These are phyloP conservation scores for Drosophila jambulina DNA, from an alignment of 1,140 invertebrate species.

Conservation along the genomic window DNA sequence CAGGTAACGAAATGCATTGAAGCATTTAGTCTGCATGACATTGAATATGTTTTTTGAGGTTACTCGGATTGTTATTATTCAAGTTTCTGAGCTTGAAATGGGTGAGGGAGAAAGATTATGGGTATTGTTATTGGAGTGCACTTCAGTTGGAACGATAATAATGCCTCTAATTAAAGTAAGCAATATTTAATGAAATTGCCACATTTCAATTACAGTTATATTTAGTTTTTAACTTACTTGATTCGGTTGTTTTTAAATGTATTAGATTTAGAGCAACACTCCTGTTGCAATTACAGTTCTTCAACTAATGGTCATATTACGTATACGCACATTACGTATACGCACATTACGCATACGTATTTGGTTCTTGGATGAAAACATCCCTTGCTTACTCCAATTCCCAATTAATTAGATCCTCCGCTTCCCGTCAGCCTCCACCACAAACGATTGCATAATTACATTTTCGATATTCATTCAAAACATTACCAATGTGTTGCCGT, in stretches of 20 bases:
- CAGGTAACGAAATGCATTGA: constrained; percentile 35
- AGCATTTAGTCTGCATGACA: constrained; percentile 32
- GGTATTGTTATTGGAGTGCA: background rate
- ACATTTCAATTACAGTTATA: too few species aligned
- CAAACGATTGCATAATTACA: background rate
- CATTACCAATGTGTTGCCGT: background rate
- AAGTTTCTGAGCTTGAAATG: background rate
- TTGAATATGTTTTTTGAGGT: constrained; percentile 37
- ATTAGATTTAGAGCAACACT: too few species aligned
- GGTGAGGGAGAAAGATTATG: background rate
- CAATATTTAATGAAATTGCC: background rate
- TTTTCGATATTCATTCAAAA: background rate
- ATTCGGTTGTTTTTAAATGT: too few species aligned
- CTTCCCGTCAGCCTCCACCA: background rate
- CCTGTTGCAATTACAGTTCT: background rate
- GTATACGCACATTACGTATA: background rate
- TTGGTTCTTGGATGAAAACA: background rate
- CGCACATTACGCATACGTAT: background rate
- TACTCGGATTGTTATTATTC: constrained; percentile 2
- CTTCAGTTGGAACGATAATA: background rate
- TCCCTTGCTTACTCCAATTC: background rate
- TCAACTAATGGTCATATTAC: background rate
- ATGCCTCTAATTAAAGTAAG: background rate
- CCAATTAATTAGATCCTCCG: background rate
- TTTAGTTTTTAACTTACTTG: accelerated